These are phyloP conservation scores for Paramormyrops hopkinsi DNA, from an alignment of 2,797 vertebrate species.

Conservation along the genomic window DNA sequence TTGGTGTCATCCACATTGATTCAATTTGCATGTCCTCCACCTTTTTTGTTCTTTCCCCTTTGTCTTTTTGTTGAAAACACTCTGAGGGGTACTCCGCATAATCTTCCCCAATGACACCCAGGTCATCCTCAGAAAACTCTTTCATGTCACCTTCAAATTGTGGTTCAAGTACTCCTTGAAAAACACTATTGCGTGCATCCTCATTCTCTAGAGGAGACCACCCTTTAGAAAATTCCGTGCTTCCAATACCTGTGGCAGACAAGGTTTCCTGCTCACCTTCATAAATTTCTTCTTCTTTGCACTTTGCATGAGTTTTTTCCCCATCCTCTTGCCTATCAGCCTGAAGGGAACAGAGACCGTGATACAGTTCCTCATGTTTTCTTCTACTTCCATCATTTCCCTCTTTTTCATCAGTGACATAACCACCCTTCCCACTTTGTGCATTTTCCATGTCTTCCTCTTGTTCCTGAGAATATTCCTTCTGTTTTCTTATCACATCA, in stretches of 20 bases:
- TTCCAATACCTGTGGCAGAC: neutral
- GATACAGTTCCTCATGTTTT: neutral
- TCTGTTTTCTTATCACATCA: neutral
- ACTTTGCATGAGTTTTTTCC: neutral
- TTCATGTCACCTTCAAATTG: constrained; percentile 41
- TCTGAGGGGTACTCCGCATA: constrained; percentile 64
- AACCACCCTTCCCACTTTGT: neutral
- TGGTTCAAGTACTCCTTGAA: constrained; percentile 31
- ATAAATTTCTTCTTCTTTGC: neutral
- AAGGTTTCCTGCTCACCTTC: neutral
- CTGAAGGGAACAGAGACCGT: neutral
- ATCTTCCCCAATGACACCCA: constrained; percentile 58
- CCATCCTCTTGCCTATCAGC: neutral
- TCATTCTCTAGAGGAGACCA: constrained; percentile 31
- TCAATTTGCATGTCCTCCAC: neutral
- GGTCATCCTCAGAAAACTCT: constrained; percentile 63
- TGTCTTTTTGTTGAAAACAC: constrained; percentile 53
- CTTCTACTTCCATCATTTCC: neutral
- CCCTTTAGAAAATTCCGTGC: neutral
- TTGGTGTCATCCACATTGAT: neutral
- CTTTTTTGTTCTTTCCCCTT: constrained; percentile 26
- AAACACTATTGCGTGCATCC: constrained; percentile 34
- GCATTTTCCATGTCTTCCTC: neutral
- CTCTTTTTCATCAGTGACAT: neutral
- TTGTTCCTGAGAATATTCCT: neutral